Conservation (phyloP, 2,797 vertebrate species). For the Tokudaia tokunoshimensis region DNA sequence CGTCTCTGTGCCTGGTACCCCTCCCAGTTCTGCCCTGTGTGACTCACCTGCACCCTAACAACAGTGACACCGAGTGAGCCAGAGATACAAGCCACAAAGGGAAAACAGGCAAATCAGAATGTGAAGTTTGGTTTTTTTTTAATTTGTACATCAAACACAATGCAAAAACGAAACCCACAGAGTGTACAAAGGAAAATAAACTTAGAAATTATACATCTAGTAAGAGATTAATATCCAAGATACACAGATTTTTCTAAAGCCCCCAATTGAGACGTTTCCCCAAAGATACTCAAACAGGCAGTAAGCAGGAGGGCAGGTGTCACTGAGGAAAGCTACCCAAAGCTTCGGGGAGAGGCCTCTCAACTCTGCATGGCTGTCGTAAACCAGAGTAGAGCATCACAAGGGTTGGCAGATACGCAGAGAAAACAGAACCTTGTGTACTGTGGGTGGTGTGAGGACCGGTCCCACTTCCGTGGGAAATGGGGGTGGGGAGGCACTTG, state of each 20-base stretch:
- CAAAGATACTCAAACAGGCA: not conserved
- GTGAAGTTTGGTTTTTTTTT: not conserved
- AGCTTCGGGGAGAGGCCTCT: not conserved
- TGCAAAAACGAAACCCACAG: not conserved
- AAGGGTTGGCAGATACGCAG: not conserved
- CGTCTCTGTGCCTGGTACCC: not conserved
- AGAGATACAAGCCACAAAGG: not conserved
- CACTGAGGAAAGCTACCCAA: accelerated
- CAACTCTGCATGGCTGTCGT: not conserved
- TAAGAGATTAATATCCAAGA: not conserved
- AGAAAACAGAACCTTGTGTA: accelerated
- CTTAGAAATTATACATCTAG: not conserved
- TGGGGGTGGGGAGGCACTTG: not conserved
- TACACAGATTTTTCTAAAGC: not conserved
- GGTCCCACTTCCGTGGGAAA: not conserved
- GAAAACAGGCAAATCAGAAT: not conserved
- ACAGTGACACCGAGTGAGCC: not conserved
- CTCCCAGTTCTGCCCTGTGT: not conserved
- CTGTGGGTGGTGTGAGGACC: accelerated
- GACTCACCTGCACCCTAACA: not conserved
- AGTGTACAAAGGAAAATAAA: not conserved
- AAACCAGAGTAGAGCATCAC: not conserved
- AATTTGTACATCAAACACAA: not conserved
- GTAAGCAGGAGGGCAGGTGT: not conserved
- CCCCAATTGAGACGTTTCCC: not conserved